phyloP scores from a whole-genome alignment of 2,888 invertebrate genomes.

The Dasypogon diadema region DNA sequence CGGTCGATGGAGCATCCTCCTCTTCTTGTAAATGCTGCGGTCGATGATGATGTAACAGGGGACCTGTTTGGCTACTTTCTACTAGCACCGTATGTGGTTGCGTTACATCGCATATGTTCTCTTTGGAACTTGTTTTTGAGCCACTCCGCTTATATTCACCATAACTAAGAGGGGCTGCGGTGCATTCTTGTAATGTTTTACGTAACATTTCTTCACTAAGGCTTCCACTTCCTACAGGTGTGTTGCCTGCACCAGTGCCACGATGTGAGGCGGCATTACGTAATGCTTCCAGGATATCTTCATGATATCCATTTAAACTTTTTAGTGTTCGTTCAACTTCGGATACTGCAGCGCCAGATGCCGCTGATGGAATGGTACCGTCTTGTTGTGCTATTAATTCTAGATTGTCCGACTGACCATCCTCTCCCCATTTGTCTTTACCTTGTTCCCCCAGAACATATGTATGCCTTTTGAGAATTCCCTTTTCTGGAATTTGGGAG shows the following conservation, averaged over 20 bases:
- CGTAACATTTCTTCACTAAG: slow-evolving; percentile 78
- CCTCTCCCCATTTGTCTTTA: slow-evolving; percentile 82
- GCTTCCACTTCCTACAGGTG: slow-evolving; percentile 75
- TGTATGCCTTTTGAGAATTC: slow-evolving; percentile 89
- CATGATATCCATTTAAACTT: slow-evolving; percentile 92
- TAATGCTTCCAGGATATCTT: slow-evolving; percentile 90
- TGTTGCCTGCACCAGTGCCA: slow-evolving; percentile 72
- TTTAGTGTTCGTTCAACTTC: slow-evolving; percentile 89
- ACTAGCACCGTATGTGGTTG: slow-evolving; percentile 72
- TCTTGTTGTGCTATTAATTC: slow-evolving; percentile 78
- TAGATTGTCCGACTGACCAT: slow-evolving; percentile 79
- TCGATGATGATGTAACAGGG: slow-evolving; percentile 67
- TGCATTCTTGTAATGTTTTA: slow-evolving; percentile 76
- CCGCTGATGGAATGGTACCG: slow-evolving; percentile 74
- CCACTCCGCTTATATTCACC: slow-evolving; percentile 74
- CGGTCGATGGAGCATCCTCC: slow-evolving; percentile 82
- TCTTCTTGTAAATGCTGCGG: slow-evolving; percentile 74
- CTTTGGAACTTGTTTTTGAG: slow-evolving; percentile 74
- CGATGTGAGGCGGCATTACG: slow-evolving; percentile 84
- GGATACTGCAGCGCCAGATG: slow-evolving; percentile 74
- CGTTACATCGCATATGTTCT: slow-evolving; percentile 80
- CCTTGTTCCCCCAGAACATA: slow-evolving; percentile 77
- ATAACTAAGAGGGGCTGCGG: slow-evolving; percentile 69
- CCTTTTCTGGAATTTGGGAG: slow-evolving; percentile 86
- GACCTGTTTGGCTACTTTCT: slow-evolving; percentile 62